Conservation (phyloP, 1,140 invertebrate genomes). For the Bombus pascuorum region DNA sequence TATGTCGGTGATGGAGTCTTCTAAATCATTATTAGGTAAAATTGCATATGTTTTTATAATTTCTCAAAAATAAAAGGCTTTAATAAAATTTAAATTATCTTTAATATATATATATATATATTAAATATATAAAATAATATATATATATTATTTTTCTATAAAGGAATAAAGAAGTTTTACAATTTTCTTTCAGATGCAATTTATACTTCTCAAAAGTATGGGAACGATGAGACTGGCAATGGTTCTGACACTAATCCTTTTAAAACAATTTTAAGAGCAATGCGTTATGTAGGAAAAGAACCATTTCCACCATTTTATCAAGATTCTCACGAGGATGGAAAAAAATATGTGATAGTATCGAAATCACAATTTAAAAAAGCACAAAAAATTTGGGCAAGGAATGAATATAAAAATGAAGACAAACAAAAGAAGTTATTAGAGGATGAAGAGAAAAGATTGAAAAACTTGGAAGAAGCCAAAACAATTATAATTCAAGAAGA, state of each 20-base stretch:
- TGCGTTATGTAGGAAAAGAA: conserved; percentile 92
- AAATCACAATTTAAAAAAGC: conserved; percentile 98
- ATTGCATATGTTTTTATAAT: not conserved
- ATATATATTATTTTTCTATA: no score
- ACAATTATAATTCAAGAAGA: conserved; percentile 92
- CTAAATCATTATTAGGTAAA: not conserved
- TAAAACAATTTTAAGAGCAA: conserved; percentile 95
- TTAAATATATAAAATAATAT: no score
- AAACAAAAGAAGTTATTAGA: conserved; percentile 91
- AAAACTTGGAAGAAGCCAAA: conserved; percentile 97
- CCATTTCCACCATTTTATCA: conserved; percentile 95
- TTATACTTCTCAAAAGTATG: conserved; percentile 95
- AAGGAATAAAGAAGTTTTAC: not conserved
- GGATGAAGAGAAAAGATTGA: conserved; percentile 91
- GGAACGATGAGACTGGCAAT: conserved; percentile 92
- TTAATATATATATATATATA: not conserved
- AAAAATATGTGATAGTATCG: conserved; percentile 90
- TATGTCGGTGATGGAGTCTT: not conserved
- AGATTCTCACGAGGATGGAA: conserved; percentile 90
- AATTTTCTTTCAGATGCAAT: conserved; percentile 82
- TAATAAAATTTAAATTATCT: not conserved
- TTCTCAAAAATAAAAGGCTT: not conserved
- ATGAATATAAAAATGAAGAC: conserved; percentile 91
- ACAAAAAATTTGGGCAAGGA: conserved; percentile 93
- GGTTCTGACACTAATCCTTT: conserved; percentile 94